A percentile compares a stretch with the other conserved stretches of the same genome.
Conservation (phyloP, 1,140 invertebrate genomes). For the Mycetomoellerius zeteki region DNA sequence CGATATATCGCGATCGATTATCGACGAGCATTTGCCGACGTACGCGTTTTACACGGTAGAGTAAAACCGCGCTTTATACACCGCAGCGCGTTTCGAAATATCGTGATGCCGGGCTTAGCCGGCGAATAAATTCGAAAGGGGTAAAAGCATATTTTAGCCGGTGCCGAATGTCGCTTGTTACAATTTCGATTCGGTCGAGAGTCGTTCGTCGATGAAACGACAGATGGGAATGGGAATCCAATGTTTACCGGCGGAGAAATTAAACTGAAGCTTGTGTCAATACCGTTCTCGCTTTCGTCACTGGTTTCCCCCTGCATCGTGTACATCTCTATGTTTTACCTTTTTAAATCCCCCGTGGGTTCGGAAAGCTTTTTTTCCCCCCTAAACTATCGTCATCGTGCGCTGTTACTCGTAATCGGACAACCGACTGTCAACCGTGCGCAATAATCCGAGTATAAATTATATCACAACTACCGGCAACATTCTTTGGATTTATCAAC, state of each 20-base stretch:
- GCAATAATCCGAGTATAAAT: constrained; percentile 55
- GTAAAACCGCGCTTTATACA: constrained; percentile 29
- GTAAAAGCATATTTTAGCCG: constrained; percentile 70
- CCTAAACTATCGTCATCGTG: constrained; percentile 29
- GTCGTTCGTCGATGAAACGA: constrained; percentile 48
- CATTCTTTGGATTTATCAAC: constrained; percentile 60
- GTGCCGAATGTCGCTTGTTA: constrained; percentile 48
- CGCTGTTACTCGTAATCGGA: constrained; percentile 57
- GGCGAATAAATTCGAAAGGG: constrained; percentile 60
- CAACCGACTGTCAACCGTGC: constrained; percentile 9
- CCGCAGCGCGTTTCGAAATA: constrained; percentile 50
- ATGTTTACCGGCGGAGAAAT: constrained; percentile 85
- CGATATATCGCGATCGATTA: background rate
- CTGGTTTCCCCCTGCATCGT: constrained; percentile 71
- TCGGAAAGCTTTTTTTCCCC: constrained; percentile 29
- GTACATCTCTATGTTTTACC: constrained; percentile 74
- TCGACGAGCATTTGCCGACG: background rate
- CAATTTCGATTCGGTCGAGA: constrained; percentile 51
- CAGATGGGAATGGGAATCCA: constrained; percentile 80
- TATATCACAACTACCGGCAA: constrained; percentile 34
- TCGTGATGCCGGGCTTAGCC: constrained; percentile 53
- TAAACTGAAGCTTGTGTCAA: constrained; percentile 86
- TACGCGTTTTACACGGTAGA: constrained; percentile 3
- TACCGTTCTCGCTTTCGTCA: constrained; percentile 84
- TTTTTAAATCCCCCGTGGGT: constrained; percentile 76